phyloP scores from a whole-genome alignment of 2,888 invertebrate species.

The Dryobota labecula region DNA sequence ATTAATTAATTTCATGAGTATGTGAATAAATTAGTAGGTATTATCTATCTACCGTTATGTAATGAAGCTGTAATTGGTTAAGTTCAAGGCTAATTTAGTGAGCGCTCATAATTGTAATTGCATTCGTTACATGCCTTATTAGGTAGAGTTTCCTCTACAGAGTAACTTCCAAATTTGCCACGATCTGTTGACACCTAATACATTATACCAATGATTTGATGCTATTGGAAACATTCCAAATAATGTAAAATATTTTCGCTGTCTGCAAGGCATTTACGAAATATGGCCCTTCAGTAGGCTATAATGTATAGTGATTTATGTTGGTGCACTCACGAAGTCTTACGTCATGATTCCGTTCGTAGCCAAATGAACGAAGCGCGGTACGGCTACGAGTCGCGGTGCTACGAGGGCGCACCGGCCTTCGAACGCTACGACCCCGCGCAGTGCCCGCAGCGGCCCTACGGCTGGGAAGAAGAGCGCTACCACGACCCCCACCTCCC shows the following conservation, averaged over 20 bases:
- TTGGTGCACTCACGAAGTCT: slow-evolving; percentile 17
- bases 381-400: slow-evolving; percentile 88
- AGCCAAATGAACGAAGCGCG: slow-evolving; percentile 92
- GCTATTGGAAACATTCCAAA: background rate
- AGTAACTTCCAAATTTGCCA: background rate
- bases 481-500: slow-evolving; percentile 91
- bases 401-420: slow-evolving; percentile 89
- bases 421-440: slow-evolving; percentile 90
- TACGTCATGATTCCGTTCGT: slow-evolving; percentile 59
- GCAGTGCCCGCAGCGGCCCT: slow-evolving; percentile 87
- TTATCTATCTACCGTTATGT: background rate
- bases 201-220: background rate
- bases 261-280: background rate
- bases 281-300: background rate
- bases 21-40: background rate
- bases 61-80: slow-evolving; percentile 26
- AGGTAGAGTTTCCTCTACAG: background rate
- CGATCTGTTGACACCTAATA: background rate
- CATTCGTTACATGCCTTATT: slow-evolving; percentile 16
- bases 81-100: slow-evolving; percentile 42
- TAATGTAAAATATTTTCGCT: background rate
- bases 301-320: background rate
- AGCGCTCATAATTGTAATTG: slow-evolving; percentile 32
- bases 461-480: slow-evolving; percentile 91
- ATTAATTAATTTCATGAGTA: slow-evolving; percentile 11